These are phyloP conservation scores for Progne subis DNA, from an alignment of 2,113 vertebrate genomes.

Conservation along the genomic window DNA sequence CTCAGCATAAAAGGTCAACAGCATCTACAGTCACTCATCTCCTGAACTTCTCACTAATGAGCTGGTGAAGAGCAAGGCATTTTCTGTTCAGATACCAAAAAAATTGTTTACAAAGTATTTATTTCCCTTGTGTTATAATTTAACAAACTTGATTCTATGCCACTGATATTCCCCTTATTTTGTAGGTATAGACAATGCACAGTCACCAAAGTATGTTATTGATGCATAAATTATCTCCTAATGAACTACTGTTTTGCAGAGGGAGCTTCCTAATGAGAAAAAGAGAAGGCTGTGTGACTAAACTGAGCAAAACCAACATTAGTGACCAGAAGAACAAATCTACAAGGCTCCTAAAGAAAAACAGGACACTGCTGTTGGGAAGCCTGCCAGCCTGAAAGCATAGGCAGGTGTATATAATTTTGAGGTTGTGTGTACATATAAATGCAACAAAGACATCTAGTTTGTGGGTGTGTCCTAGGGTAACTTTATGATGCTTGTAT, in stretches of 20 bases:
- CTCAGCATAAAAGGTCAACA: background rate
- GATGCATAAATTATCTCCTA: background rate
- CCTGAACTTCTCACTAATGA: background rate
- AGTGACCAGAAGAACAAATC: background rate
- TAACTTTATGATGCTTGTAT: too few relatives aligned
- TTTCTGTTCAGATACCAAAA: conserved; percentile 18
- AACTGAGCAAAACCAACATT: background rate
- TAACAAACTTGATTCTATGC: background rate
- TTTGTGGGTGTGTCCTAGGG: background rate
- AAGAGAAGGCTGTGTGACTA: background rate
- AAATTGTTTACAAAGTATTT: conserved; percentile 15
- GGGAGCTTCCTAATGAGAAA: background rate
- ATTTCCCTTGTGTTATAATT: background rate
- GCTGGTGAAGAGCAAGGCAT: background rate
- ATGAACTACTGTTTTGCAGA: background rate
- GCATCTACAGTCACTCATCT: conserved; percentile 1
- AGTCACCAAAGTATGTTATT: background rate
- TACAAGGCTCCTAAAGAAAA: background rate
- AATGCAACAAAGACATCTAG: background rate
- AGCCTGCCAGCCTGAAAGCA: background rate
- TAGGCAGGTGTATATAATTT: background rate
- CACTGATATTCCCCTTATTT: background rate
- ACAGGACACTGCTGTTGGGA: background rate
- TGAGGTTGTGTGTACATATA: background rate
- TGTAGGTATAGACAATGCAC: background rate